Evolutionary conservation across 2,888 invertebrate species (phyloP).

Genomic region (Steinernema hermaphroditum): DNA sequence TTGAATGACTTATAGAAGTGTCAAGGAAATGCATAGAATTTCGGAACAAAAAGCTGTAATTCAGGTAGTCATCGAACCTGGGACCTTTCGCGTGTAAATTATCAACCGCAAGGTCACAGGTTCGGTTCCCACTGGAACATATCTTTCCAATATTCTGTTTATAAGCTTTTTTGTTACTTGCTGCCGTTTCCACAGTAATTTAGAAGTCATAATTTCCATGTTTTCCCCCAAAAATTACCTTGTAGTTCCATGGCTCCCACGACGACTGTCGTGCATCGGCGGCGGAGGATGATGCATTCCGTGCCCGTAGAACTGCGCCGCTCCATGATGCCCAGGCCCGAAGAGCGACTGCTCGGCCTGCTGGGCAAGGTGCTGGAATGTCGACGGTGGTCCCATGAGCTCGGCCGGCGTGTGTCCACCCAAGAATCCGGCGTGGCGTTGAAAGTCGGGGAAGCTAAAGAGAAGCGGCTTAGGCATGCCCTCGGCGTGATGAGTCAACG

Average conservation of each 20-base stretch:
- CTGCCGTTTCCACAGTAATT: too few relatives aligned
- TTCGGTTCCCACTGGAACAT: too few relatives aligned
- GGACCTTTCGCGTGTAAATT: too few relatives aligned
- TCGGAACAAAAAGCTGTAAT: too few relatives aligned
- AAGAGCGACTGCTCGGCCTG: slow-evolving; percentile 14
- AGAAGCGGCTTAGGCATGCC: not conserved
- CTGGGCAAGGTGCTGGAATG: slow-evolving; percentile 12
- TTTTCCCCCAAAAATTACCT: not conserved
- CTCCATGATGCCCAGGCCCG: not conserved
- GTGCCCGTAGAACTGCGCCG: not conserved
- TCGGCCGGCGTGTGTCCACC: slow-evolving; percentile 8
- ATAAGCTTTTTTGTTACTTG: too few relatives aligned
- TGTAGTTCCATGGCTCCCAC: slow-evolving; percentile 11
- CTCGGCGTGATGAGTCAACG: not conserved
- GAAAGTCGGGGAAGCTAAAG: slow-evolving; percentile 9
- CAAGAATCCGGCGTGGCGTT: slow-evolving; percentile 12
- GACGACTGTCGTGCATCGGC: slow-evolving; percentile 10
- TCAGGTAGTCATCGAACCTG: too few relatives aligned
- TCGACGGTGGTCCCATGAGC: slow-evolving; percentile 7
- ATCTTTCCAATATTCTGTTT: too few relatives aligned
- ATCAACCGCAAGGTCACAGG: too few relatives aligned
- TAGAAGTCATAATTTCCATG: too few relatives aligned
- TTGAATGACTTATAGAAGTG: too few relatives aligned
- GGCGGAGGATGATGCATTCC: not conserved
- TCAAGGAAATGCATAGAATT: too few relatives aligned